Evolutionary conservation across 2,888 invertebrate species (phyloP).

Genomic region (Andrena camellia): DNA sequence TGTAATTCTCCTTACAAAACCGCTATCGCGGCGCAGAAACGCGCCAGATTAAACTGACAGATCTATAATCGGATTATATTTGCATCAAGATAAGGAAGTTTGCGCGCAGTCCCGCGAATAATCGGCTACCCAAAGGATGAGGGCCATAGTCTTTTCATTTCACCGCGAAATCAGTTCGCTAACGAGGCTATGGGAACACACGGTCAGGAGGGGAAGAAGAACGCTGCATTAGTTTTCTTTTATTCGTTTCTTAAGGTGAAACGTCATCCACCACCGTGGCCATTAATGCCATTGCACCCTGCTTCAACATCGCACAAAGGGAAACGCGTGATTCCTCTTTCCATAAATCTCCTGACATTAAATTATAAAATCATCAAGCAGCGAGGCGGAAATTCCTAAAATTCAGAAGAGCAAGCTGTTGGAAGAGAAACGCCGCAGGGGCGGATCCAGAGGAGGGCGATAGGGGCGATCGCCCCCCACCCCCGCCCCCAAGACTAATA

Average conservation of each 20-base stretch:
- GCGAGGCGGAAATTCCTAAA: background rate
- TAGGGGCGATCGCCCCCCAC: no score
- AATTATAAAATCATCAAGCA: background rate
- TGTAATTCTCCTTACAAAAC: background rate
- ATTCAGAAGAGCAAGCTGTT: no score
- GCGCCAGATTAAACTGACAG: conserved; percentile 41
- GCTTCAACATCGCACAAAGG: no score
- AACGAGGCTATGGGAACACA: background rate
- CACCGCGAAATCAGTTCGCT: background rate
- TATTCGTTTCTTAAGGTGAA: no score
- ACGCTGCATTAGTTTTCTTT: background rate
- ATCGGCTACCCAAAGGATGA: conserved; percentile 45
- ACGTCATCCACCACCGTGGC: no score
- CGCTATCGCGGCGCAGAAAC: conserved; percentile 5
- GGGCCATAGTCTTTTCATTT: conserved; percentile 21
- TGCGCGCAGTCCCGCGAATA: conserved; percentile 22
- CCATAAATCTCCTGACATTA: background rate
- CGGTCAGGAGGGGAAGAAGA: background rate
- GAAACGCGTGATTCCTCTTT: no score
- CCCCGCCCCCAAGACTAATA: no score
- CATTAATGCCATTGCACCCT: no score
- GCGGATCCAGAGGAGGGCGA: no score
- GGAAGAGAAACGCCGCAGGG: no score
- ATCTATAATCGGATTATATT: conserved; percentile 52
- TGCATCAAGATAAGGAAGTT: conserved; percentile 49